Conservation (phyloP, 2,797 vertebrate genomes). For the Cetoscarus ocellatus region DNA sequence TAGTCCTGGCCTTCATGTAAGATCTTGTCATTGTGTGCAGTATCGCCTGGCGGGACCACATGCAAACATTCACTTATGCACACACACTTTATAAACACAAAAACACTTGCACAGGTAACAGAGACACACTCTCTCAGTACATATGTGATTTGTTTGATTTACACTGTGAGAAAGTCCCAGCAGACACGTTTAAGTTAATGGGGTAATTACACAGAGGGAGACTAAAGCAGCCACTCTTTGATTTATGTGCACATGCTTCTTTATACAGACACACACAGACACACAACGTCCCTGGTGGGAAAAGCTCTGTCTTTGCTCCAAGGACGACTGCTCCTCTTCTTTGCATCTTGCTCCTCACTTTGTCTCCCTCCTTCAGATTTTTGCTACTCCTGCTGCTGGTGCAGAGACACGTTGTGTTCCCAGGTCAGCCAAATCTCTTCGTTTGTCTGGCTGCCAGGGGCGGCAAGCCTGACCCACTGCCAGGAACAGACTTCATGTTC, state of each 20-base stretch:
- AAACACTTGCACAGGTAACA: slow-evolving; percentile 14
- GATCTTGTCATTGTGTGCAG: slow-evolving; percentile 20
- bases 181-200: slow-evolving; percentile 81
- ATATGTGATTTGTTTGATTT: slow-evolving; percentile 72
- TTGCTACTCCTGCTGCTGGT: slow-evolving; percentile 33
- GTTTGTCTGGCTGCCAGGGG: slow-evolving; percentile 52
- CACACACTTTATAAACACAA: slow-evolving; percentile 27
- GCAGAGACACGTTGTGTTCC: slow-evolving; percentile 46
- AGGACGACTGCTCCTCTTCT: slow-evolving; percentile 52
- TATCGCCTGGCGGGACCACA: slow-evolving; percentile 14
- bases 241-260: slow-evolving; percentile 68
- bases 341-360: neutral
- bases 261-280: slow-evolving; percentile 25
- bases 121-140: slow-evolving; percentile 15
- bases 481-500: slow-evolving; percentile 50
- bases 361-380: slow-evolving; percentile 38
- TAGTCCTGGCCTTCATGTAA: slow-evolving; percentile 18
- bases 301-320: slow-evolving; percentile 61
- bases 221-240: slow-evolving; percentile 68
- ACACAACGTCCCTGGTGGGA: slow-evolving; percentile 40
- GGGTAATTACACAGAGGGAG: slow-evolving; percentile 76
- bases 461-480: slow-evolving; percentile 56
- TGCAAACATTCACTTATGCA: slow-evolving; percentile 28
- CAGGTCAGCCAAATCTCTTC: slow-evolving; percentile 44
- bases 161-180: slow-evolving; percentile 63